These are phyloP conservation scores for Psittacus erithacus DNA, from an alignment of 2,113 vertebrate species.

Conservation along the genomic window DNA sequence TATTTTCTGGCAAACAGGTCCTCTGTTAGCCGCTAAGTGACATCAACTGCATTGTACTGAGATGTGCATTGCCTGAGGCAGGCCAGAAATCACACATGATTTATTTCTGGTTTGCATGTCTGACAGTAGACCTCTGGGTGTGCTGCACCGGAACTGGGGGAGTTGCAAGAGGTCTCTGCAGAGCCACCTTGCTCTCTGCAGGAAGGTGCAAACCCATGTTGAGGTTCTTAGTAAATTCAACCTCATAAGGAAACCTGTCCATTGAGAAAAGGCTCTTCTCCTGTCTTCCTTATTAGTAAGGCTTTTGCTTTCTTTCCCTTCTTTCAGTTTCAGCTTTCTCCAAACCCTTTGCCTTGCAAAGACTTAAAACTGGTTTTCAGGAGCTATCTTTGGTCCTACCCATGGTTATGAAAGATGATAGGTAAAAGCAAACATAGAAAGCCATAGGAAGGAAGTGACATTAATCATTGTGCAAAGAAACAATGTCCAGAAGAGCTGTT, in stretches of 20 bases:
- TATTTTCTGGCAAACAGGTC: neutral
- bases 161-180: neutral
- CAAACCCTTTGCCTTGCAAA: neutral
- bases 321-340: neutral
- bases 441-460: neutral
- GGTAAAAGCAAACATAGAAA: neutral
- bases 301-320: neutral
- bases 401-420: neutral
- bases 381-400: neutral
- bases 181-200: neutral
- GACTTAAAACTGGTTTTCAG: neutral
- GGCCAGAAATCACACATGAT: neutral
- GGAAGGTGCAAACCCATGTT: fast-evolving
- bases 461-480: neutral
- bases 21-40: neutral
- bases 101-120: neutral
- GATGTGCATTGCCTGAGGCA: neutral
- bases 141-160: fast-evolving
- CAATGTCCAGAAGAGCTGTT: neutral
- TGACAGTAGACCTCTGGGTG: neutral
- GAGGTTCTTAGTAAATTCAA: neutral
- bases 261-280: neutral
- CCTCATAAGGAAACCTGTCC: neutral
- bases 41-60: neutral
- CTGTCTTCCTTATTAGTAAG: neutral